These are phyloP conservation scores for Tetramorium simillimum DNA, from an alignment of 1,140 invertebrate genomes.

Conservation along the genomic window DNA sequence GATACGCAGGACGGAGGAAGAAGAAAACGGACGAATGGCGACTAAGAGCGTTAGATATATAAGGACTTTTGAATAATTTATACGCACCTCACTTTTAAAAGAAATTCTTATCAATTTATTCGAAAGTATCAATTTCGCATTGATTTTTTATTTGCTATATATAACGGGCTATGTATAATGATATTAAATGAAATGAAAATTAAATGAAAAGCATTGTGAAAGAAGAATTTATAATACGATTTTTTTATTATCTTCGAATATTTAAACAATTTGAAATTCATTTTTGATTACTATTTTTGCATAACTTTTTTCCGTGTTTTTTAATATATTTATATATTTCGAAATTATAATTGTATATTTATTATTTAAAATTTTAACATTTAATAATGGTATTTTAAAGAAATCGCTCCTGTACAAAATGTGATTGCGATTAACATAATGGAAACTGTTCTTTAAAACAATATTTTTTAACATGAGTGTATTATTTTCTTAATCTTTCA, in stretches of 20 bases:
- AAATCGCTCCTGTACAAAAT: background rate
- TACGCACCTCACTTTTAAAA: constrained; percentile 2
- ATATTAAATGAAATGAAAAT: background rate
- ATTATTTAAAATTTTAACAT: background rate
- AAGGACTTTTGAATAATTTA: constrained; percentile 15
- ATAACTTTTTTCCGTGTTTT: background rate
- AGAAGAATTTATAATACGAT: background rate
- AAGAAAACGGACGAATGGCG: background rate
- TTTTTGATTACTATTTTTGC: background rate
- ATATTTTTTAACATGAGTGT: background rate
- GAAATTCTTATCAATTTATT: background rate
- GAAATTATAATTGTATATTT: background rate
- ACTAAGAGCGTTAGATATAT: background rate
- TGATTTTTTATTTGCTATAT: background rate
- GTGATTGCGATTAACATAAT: background rate
- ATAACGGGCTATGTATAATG: background rate
- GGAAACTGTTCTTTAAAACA: background rate
- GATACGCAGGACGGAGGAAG: no score
- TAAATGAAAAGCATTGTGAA: no score
- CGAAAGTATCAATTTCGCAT: background rate
- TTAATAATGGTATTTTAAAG: background rate
- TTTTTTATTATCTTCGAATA: background rate
- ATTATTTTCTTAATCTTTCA: background rate
- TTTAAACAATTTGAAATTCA: background rate
- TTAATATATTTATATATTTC: background rate